These are phyloP conservation scores for Chymomyza costata DNA, from an alignment of 1,140 invertebrate species.

Conservation along the genomic window DNA sequence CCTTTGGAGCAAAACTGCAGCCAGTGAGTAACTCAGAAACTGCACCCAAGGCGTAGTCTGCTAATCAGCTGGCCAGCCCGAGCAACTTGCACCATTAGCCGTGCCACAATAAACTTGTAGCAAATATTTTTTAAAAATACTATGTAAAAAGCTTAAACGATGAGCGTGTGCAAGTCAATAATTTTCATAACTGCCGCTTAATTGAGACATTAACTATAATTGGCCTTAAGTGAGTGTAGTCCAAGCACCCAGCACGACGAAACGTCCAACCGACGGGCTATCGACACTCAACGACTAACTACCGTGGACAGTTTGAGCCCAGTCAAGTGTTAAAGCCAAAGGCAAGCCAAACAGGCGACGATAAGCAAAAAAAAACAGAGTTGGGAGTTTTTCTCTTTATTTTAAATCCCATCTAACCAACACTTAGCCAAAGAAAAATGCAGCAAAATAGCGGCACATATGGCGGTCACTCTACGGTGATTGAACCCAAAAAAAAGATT, in stretches of 20 bases:
- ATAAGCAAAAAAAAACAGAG: conserved; percentile 11
- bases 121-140: not conserved
- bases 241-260: conserved; percentile 41
- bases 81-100: conserved; percentile 37
- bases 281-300: too few relatives aligned
- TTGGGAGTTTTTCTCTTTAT: conserved; percentile 6
- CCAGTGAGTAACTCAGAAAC: too few relatives aligned
- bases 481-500: conserved; percentile 44
- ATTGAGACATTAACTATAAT: conserved; percentile 69
- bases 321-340: conserved; percentile 56
- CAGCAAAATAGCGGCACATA: conserved; percentile 10
- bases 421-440: conserved; percentile 27
- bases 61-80: conserved; percentile 30
- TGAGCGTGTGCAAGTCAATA: conserved; percentile 50
- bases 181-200: conserved; percentile 69
- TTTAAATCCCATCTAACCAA: too few relatives aligned
- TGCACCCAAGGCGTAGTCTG: conserved; percentile 10
- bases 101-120: conserved; percentile 18
- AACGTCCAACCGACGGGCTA: too few relatives aligned
- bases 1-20: too few relatives aligned
- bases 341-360: conserved; percentile 21
- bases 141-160: conserved; percentile 3
- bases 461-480: conserved; percentile 22
- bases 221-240: conserved; percentile 62
- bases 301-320: conserved; percentile 26